A percentile compares a stretch with the other conserved stretches of the same genome.
Conservation (phyloP, 2,113 vertebrate genomes). For the Cynopterus brachyotis region DNA sequence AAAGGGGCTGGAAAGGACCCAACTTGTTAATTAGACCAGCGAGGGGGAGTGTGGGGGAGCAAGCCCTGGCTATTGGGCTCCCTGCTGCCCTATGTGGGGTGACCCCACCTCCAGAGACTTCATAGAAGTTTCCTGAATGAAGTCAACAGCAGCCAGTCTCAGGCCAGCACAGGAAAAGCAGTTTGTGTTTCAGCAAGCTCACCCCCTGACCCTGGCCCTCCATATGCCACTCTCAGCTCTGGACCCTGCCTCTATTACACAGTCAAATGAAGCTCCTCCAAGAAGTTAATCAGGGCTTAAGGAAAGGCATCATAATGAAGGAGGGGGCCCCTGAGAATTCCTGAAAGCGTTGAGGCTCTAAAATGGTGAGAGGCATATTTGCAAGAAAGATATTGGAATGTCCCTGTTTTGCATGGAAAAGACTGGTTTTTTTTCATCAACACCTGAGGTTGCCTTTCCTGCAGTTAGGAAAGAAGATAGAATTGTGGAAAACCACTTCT, state of each 20-base stretch:
- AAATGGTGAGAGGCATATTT: background rate
- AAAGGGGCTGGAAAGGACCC: conserved; percentile 83
- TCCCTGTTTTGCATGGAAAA: background rate
- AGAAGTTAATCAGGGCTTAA: background rate
- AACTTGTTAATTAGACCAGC: conserved; percentile 89
- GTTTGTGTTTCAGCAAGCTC: background rate
- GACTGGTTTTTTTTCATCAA: background rate
- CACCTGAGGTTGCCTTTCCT: background rate
- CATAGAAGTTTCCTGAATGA: conserved; percentile 61
- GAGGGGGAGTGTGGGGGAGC: conserved; percentile 38
- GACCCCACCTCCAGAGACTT: conserved; percentile 77
- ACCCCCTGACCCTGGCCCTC: background rate
- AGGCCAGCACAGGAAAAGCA: background rate
- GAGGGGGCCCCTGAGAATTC: background rate
- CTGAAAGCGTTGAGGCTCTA: background rate
- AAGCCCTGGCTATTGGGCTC: conserved; percentile 53
- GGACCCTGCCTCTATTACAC: background rate
- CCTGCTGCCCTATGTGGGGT: conserved; percentile 44
- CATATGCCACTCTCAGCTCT: background rate
- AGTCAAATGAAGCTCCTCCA: background rate
- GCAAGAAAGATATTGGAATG: background rate
- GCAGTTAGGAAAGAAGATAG: background rate
- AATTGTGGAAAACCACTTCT: background rate
- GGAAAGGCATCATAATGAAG: background rate
- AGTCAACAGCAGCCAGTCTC: conserved; percentile 36